Evolutionary conservation across 2,888 invertebrate genomes (phyloP).

Genomic region (Portevinia maculata): DNA sequence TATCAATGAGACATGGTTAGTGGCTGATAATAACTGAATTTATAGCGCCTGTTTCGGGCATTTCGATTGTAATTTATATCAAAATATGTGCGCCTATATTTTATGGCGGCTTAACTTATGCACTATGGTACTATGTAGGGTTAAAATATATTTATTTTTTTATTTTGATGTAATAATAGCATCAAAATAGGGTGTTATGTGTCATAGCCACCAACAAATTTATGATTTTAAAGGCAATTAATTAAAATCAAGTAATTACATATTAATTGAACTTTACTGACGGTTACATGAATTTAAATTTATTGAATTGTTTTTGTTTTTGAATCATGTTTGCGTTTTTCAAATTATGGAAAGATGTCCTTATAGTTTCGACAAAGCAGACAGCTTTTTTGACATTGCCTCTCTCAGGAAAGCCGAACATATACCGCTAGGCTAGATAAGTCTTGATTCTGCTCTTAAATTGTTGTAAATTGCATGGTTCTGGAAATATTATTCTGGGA

Average conservation of each 20-base stretch:
- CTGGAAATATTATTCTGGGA: no score
- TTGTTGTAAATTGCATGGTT: no score
- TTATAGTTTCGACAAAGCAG: no score
- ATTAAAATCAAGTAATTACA: conserved; percentile 42
- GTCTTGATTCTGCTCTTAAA: no score
- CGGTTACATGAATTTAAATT: conserved; percentile 18
- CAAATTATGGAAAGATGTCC: no score
- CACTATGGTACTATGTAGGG: conserved; percentile 10
- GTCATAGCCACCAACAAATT: conserved; percentile 52
- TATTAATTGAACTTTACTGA: conserved; percentile 31
- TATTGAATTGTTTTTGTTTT: background rate
- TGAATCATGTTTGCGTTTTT: no score
- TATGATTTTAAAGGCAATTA: conserved; percentile 62
- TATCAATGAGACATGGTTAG: conserved; percentile 63
- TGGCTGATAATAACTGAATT: conserved; percentile 61
- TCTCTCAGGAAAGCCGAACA: no score
- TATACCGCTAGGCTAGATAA: no score
- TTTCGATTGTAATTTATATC: conserved; percentile 62
- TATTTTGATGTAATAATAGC: conserved; percentile 16
- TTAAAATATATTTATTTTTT: conserved; percentile 13
- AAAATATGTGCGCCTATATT: conserved; percentile 45
- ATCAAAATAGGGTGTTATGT: conserved; percentile 42
- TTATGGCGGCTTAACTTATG: conserved; percentile 39
- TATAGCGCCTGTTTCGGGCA: conserved; percentile 46
- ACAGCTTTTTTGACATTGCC: no score